phyloP scores from a whole-genome alignment of 64 coral and sea anemone genomes.

The Hydrozoanthus tunicans region DNA sequence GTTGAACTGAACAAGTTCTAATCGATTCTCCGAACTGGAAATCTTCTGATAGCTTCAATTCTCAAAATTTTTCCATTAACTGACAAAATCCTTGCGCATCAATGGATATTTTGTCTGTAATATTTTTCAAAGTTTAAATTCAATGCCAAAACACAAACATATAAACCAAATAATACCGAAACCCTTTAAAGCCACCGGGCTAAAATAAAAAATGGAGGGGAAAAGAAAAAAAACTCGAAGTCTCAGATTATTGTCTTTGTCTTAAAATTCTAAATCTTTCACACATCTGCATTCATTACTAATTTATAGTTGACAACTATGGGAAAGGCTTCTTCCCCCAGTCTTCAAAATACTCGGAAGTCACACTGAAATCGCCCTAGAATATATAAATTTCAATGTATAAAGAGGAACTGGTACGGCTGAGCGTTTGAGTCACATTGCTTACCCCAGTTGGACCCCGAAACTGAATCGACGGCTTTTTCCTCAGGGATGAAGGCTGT shows the following conservation, averaged over 20 bases:
- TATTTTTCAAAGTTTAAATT: neutral
- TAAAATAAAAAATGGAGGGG: neutral
- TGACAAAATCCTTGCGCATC: conserved; percentile 29
- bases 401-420: conserved; percentile 12
- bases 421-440: neutral
- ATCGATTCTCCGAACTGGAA: conserved; percentile 19
- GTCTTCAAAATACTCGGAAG: conserved; percentile 45
- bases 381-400: conserved; percentile 45
- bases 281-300: conserved; percentile 38
- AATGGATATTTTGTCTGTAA: conserved; percentile 25
- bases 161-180: neutral
- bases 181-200: neutral
- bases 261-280: neutral
- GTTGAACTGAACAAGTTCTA: neutral
- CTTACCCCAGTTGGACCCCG: conserved; percentile 81
- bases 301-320: conserved; percentile 15
- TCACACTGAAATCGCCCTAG: conserved; percentile 20
- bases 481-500: conserved; percentile 53
- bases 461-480: conserved; percentile 73
- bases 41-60: neutral
- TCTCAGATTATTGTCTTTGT: neutral
- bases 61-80: conserved; percentile 8
- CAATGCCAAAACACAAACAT: neutral
- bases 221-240: neutral
- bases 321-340: conserved; percentile 8